Base-by-base conservation (phyloP, 2,113 vertebrate genomes). In the Emberiza fucata region DNA sequence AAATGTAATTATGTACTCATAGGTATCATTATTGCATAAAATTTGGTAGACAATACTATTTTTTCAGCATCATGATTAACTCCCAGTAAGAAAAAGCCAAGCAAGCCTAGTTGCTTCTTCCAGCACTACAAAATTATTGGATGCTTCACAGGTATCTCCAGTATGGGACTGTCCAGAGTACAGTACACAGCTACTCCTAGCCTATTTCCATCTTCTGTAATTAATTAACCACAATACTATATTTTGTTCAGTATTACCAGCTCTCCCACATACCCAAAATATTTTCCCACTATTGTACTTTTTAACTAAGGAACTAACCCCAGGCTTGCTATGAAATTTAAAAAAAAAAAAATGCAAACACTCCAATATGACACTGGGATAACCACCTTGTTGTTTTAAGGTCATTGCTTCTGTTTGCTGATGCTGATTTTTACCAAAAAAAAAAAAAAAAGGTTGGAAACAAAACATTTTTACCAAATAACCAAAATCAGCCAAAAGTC, bases 201-300 rank as follows among this genome's bases (percentile, higher is more conserved):
- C 23, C 77, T 40, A 85, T 59, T 93, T 83, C 59, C 68, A 94
- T 83, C 39, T 77, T 92, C 78, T 91, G 87, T 73, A 93, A 88
- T 63, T 85, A 82, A 82, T 92, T 88, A 89, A 8, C 73, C 29
- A 80, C 54, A 70, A 59, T 35, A 59, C 56, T 63, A 9, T 77
- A 70, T 90, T 91, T 82, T 86, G 7, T 61, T 85, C 59, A 54
- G 50, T 45, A 39, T n/a, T 70, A 90, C 63, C 50, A 85, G 35
- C 54, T 89, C 63, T 47, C 45, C 14, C 27, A 72, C 59, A 57
- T 19, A 61, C 4, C 5, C 53, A 44, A 85, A 76, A 15, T 61
- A 42, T 69, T 89, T 94, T 94, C 83, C 80, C 80, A 75, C 60
- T 73, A 53, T 72, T 79, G 73, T 79, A 76, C 14, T 85, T 92